Conservation (phyloP, 2,888 invertebrate genomes). For the Heliothis peltigera region DNA sequence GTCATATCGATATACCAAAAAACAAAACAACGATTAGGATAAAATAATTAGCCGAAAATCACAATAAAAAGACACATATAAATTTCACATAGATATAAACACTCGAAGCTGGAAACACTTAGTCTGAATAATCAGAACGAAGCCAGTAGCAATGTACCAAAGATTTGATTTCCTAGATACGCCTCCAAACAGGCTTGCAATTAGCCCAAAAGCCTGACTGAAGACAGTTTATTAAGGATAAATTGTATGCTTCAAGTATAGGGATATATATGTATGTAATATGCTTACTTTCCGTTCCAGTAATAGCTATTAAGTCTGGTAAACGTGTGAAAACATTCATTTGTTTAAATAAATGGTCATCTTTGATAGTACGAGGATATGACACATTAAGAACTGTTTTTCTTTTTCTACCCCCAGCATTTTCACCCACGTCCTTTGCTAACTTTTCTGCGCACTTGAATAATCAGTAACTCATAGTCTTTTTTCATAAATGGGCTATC, state of each 20-base stretch:
- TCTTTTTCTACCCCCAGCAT: no score
- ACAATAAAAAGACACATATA: neutral
- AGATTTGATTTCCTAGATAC: conserved; percentile 8
- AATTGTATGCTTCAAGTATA: neutral
- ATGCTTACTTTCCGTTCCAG: neutral
- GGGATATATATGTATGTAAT: neutral
- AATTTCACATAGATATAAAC: neutral
- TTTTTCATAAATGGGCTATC: no score
- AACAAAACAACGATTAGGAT: neutral
- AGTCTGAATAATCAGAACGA: neutral
- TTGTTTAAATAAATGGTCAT: no score
- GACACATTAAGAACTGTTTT: no score
- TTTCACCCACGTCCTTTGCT: no score
- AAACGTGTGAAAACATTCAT: no score
- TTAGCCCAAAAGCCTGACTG: conserved; percentile 1
- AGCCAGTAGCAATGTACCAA: conserved; percentile 1
- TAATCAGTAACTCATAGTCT: no score
- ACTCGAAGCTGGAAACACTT: neutral
- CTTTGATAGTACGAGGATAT: no score
- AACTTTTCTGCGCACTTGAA: no score
- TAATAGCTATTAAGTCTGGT: no score
- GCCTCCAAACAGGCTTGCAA: conserved; percentile 4
- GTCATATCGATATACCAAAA: no score
- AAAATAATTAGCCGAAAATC: neutral
- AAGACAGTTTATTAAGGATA: neutral